Conservation (phyloP, 2,888 invertebrate species). For the Calameuta pallipes region DNA sequence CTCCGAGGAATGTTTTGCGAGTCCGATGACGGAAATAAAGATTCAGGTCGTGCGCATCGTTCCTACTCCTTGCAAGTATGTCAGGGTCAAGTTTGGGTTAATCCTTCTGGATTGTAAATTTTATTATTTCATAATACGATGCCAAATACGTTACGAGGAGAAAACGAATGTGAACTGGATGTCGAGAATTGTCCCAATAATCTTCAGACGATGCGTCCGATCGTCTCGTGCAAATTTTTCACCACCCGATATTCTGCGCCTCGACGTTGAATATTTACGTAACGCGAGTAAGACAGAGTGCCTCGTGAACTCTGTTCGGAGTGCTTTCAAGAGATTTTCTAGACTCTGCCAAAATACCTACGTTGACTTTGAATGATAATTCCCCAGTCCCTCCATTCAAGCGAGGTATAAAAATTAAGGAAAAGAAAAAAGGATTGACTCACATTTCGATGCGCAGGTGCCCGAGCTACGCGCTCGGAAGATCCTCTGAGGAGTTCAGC, state of each 20-base stretch:
- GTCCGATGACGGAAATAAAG: not conserved
- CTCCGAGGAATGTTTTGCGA: not conserved
- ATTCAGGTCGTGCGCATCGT: not conserved
- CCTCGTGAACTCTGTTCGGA: not conserved
- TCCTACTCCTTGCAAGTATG: not conserved
- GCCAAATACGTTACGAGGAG: not conserved
- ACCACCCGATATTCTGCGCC: not conserved
- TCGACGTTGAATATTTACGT: not conserved
- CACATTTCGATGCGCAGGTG: constrained; percentile 56
- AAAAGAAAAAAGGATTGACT: constrained; percentile 34
- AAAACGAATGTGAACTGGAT: not conserved
- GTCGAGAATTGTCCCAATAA: not conserved
- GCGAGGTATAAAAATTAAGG: not conserved
- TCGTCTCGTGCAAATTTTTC: not conserved
- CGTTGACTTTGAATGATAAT: not conserved
- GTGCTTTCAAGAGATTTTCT: not conserved
- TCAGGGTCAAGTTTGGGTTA: not conserved
- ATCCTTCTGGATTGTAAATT: not conserved
- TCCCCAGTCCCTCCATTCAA: not conserved
- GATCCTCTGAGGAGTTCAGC: constrained; percentile 83
- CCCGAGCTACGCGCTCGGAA: constrained; percentile 77
- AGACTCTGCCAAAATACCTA: not conserved
- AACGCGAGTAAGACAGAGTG: not conserved
- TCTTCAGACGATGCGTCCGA: not conserved
- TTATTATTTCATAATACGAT: not conserved